Conservation (phyloP, 2,888 invertebrate genomes). For the Cataglyphis albicans region DNA sequence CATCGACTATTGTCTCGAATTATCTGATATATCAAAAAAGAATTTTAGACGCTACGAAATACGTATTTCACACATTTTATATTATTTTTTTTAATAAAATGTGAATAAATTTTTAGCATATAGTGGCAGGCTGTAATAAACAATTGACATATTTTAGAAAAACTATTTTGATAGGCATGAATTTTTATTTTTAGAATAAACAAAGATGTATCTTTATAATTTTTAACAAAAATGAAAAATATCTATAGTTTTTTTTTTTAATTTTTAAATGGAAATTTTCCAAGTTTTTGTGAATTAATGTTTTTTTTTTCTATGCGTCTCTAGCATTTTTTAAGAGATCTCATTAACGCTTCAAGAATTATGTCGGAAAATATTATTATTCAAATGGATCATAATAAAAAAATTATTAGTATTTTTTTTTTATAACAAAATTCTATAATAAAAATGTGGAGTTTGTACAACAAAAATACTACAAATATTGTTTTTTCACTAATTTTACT, state of each 20-base stretch:
- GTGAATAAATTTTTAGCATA: not conserved
- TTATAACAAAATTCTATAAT: not conserved
- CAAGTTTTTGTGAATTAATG: not conserved
- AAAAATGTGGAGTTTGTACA: not conserved
- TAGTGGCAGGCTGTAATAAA: not conserved
- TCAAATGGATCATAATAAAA: not conserved
- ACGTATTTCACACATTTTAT: not conserved
- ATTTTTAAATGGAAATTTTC: not conserved
- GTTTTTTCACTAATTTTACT: not conserved
- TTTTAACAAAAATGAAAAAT: not conserved
- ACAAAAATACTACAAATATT: not conserved
- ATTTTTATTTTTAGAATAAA: not conserved
- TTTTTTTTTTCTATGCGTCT: not conserved
- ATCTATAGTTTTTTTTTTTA: not conserved
- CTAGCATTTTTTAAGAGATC: not conserved
- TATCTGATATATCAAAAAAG: not conserved
- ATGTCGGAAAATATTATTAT: not conserved
- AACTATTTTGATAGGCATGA: not conserved
- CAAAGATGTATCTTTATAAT: not conserved
- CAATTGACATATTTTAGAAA: not conserved
- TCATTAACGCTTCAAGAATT: not conserved
- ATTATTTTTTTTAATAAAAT: not conserved
- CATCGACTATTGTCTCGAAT: not conserved
- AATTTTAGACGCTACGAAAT: not conserved
- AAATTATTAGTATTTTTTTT: not conserved